These are phyloP conservation scores for Labeo calbasu DNA, from an alignment of 2,797 vertebrate genomes.

Conservation along the genomic window DNA sequence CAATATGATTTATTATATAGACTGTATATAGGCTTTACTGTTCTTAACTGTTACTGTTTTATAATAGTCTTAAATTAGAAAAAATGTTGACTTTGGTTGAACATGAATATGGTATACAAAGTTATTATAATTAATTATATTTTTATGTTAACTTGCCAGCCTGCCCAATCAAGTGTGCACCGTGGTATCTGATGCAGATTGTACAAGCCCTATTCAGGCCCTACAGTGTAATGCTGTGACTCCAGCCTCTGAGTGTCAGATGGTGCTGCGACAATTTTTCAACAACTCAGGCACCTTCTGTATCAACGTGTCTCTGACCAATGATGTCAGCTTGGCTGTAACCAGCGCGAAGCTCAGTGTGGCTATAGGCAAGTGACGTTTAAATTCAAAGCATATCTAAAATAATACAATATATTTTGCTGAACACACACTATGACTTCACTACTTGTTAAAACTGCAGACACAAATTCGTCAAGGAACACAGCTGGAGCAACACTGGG, in stretches of 20 bases:
- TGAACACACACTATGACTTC: neutral
- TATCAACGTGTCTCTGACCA: slow-evolving; percentile 90
- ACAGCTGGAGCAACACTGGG: slow-evolving; percentile 77
- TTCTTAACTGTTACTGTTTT: no score
- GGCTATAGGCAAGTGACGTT: slow-evolving; percentile 74
- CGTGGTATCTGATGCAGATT: slow-evolving; percentile 87
- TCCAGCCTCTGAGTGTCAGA: slow-evolving; percentile 85
- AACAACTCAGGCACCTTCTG: slow-evolving; percentile 89
- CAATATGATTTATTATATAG: neutral
- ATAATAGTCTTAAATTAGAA: neutral
- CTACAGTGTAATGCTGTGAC: slow-evolving; percentile 78
- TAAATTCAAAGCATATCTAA: neutral
- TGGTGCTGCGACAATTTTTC: slow-evolving; percentile 89
- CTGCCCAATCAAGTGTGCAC: slow-evolving; percentile 90
- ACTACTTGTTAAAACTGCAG: slow-evolving; percentile 62
- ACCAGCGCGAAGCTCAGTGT: slow-evolving; percentile 86
- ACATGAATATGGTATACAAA: neutral
- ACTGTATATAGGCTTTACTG: neutral
- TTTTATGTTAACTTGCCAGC: slow-evolving; percentile 68
- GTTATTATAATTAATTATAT: neutral
- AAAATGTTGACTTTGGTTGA: neutral
- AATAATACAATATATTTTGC: neutral
- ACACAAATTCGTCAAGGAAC: slow-evolving; percentile 70
- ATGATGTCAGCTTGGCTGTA: slow-evolving; percentile 87
- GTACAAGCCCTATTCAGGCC: slow-evolving; percentile 79